Conservation (phyloP, 2,888 invertebrate genomes). For the Helobdella robusta region DNA sequence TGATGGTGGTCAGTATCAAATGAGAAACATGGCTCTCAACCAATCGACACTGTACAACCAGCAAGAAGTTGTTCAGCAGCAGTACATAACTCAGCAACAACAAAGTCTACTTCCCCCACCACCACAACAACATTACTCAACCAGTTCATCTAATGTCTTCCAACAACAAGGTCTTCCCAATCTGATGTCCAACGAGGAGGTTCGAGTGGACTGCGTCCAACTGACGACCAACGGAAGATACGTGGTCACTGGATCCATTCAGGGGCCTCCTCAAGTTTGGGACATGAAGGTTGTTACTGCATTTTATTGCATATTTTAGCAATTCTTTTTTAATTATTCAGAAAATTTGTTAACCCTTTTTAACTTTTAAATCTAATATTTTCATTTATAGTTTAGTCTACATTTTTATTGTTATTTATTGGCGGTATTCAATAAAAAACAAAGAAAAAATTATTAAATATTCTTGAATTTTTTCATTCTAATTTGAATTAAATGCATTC, state of each 20-base stretch:
- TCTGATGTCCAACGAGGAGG: conserved; percentile 44
- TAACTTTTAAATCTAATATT: too few relatives aligned
- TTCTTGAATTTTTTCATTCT: too few relatives aligned
- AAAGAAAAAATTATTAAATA: too few relatives aligned
- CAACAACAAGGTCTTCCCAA: conserved; percentile 20
- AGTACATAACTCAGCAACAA: conserved; percentile 8
- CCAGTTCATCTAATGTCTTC: background rate
- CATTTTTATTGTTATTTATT: too few relatives aligned
- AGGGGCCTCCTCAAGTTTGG: conserved; percentile 50
- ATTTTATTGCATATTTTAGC: too few relatives aligned
- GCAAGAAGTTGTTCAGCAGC: conserved; percentile 15
- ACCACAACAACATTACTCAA: background rate
- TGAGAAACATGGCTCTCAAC: conserved; percentile 31
- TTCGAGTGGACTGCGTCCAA: conserved; percentile 47
- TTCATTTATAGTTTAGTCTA: too few relatives aligned
- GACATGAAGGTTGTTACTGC: conserved; percentile 47
- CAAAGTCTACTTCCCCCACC: background rate
- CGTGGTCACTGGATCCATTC: conserved; percentile 48
- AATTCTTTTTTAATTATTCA: too few relatives aligned
- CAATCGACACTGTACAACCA: conserved; percentile 26
- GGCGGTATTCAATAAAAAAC: too few relatives aligned
- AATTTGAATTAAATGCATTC: too few relatives aligned
- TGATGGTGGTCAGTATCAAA: conserved; percentile 24
- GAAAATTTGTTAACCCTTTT: too few relatives aligned
- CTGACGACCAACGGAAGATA: conserved; percentile 44